phyloP scores from a whole-genome alignment of 1,140 invertebrate species.

The Cotesia vestalis region DNA sequence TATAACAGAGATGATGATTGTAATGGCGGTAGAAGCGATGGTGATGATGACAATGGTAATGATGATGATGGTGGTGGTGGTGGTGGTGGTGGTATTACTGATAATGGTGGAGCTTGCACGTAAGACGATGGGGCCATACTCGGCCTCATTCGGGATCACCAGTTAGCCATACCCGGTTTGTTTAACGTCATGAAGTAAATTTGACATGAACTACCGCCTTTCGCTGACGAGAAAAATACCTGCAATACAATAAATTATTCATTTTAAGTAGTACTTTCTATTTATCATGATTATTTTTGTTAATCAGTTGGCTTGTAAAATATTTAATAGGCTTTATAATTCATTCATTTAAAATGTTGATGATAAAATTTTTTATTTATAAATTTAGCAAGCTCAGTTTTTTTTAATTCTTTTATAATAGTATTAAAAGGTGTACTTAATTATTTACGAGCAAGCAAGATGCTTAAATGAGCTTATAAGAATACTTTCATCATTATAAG shows the following conservation, averaged over 20 bases:
- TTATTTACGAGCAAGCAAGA: too few relatives aligned
- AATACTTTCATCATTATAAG: too few relatives aligned
- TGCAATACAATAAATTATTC: slow-evolving; percentile 55
- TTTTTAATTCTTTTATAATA: too few relatives aligned
- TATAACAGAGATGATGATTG: slow-evolving; percentile 23
- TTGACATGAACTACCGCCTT: slow-evolving; percentile 98
- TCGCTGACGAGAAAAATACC: slow-evolving; percentile 99
- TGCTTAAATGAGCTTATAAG: too few relatives aligned
- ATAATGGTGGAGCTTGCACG: slow-evolving; percentile 36
- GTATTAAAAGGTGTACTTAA: too few relatives aligned
- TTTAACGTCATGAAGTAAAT: slow-evolving; percentile 99
- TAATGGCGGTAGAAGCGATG: slow-evolving; percentile 16
- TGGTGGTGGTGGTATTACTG: not conserved
- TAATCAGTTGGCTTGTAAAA: not conserved
- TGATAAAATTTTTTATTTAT: not conserved
- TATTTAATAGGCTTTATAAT: not conserved
- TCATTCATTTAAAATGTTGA: not conserved
- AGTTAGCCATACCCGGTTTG: slow-evolving; percentile 99
- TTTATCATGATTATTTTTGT: not conserved
- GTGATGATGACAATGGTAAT: slow-evolving; percentile 17
- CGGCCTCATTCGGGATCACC: slow-evolving; percentile 75
- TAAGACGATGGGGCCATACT: slow-evolving; percentile 48
- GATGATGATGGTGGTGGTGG: slow-evolving; percentile 21
- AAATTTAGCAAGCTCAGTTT: too few relatives aligned
- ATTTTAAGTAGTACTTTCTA: slow-evolving; percentile 6